Evolutionary conservation across 2,888 invertebrate species (phyloP).

Genomic region (Molanna angustata): DNA sequence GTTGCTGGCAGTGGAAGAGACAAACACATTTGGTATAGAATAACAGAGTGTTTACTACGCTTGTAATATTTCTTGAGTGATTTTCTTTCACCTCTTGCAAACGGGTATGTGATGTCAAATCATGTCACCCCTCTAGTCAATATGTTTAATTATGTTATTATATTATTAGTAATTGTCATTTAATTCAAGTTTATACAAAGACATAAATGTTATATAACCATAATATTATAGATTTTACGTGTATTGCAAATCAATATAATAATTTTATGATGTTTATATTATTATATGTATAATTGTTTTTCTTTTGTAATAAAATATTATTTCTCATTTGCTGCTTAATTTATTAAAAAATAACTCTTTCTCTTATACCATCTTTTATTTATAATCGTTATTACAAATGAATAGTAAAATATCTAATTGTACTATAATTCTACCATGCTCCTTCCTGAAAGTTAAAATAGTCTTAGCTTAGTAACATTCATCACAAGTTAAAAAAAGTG

Average conservation of each 20-base stretch:
- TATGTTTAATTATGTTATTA: conserved; percentile 28
- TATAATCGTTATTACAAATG: no score
- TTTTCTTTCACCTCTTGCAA: no score
- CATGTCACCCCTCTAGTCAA: conserved; percentile 32
- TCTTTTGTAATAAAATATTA: conserved; percentile 29
- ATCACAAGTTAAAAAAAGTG: no score
- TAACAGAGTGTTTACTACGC: conserved; percentile 45
- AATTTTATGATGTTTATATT: conserved; percentile 9
- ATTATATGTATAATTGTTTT: conserved; percentile 25
- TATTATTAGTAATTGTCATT: conserved; percentile 9
- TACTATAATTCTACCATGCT: no score
- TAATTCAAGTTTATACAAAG: conserved; percentile 9
- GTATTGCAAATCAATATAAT: conserved; percentile 1
- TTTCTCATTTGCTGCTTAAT: conserved; percentile 28
- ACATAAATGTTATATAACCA: conserved; percentile 16
- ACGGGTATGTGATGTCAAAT: no score
- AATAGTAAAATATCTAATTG: no score
- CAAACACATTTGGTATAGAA: conserved; percentile 95
- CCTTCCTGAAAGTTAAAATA: no score
- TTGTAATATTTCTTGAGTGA: conserved; percentile 21
- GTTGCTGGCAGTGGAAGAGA: conserved; percentile 91
- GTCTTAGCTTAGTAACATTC: no score
- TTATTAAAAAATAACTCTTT: conserved; percentile 32
- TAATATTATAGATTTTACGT: no score
- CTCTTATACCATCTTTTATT: no score